Evolutionary conservation across 2,888 invertebrate species (phyloP).

Genomic region (Tribolium freemani): DNA sequence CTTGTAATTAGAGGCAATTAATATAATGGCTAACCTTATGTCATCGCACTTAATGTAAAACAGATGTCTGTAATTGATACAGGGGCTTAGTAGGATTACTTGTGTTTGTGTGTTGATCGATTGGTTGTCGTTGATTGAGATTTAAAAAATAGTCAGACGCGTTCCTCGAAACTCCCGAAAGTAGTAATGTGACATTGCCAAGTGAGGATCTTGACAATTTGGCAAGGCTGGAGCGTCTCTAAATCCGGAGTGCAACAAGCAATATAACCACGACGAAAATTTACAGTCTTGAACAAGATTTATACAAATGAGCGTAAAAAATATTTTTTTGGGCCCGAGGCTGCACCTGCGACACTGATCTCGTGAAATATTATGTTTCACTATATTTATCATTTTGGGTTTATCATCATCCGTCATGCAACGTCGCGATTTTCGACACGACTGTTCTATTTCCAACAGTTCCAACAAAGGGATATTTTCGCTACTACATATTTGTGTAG

Average conservation of each 20-base stretch:
- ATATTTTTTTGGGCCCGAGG: not conserved
- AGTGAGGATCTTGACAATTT: slow-evolving; percentile 1
- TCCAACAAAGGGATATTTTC: slow-evolving; percentile 16
- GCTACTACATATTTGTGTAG: slow-evolving; percentile 12
- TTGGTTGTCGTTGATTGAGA: not conserved
- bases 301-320: slow-evolving; percentile 10
- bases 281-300: slow-evolving; percentile 20
- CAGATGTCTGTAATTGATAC: slow-evolving; percentile 37
- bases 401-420: slow-evolving; percentile 9
- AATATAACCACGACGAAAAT: slow-evolving; percentile 16
- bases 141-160: not conserved
- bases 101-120: slow-evolving; percentile 14
- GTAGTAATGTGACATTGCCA: slow-evolving; percentile 19
- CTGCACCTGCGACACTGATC: slow-evolving; percentile 21
- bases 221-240: slow-evolving; percentile 12
- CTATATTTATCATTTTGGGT: slow-evolving; percentile 23
- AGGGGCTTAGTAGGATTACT: slow-evolving; percentile 11
- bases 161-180: not conserved
- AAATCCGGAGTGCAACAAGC: slow-evolving; percentile 28
- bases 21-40: slow-evolving; percentile 37
- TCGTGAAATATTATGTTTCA: slow-evolving; percentile 25
- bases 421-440: slow-evolving; percentile 10
- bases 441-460: slow-evolving; percentile 17
- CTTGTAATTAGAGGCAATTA: slow-evolving; percentile 38
- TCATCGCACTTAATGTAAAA: slow-evolving; percentile 35